A percentile compares a stretch with the other conserved stretches of the same genome.
Evolutionary conservation across 1,140 invertebrate species (phyloP).

Genomic region (Bombus vancouverensis): DNA sequence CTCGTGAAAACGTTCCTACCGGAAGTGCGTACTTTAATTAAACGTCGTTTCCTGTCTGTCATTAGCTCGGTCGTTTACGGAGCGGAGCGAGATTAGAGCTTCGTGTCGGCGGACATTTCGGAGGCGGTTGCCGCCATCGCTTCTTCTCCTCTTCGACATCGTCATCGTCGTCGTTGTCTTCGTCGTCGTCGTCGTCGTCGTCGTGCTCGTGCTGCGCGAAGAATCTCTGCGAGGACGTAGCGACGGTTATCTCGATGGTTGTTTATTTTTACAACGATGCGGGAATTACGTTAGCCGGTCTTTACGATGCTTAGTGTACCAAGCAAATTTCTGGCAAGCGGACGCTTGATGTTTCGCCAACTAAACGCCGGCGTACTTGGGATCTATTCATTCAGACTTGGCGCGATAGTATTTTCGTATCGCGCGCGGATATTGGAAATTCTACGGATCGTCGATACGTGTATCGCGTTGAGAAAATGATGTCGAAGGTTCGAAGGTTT

Average conservation of each 20-base stretch:
- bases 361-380: slow-evolving; percentile 29
- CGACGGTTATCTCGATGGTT: slow-evolving; percentile 32
- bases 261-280: slow-evolving; percentile 57
- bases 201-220: no score
- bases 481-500: background rate
- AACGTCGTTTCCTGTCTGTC: slow-evolving; percentile 71
- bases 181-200: no score
- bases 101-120: slow-evolving; percentile 28
- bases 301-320: slow-evolving; percentile 58
- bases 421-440: slow-evolving; percentile 8
- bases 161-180: no score
- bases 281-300: slow-evolving; percentile 56
- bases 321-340: slow-evolving; percentile 60
- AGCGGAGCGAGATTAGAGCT: slow-evolving; percentile 59
- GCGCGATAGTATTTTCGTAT: slow-evolving; percentile 32
- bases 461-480: background rate
- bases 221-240: slow-evolving; percentile 9
- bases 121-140: background rate
- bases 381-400: slow-evolving; percentile 55
- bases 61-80: slow-evolving; percentile 66
- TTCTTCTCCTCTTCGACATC: background rate
- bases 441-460: background rate
- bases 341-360: slow-evolving; percentile 27
- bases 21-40: slow-evolving; percentile 74
- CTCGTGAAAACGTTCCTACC: slow-evolving; percentile 71